Evolutionary conservation across 2,888 invertebrate species (phyloP).

Genomic region (Calameuta pallipes): DNA sequence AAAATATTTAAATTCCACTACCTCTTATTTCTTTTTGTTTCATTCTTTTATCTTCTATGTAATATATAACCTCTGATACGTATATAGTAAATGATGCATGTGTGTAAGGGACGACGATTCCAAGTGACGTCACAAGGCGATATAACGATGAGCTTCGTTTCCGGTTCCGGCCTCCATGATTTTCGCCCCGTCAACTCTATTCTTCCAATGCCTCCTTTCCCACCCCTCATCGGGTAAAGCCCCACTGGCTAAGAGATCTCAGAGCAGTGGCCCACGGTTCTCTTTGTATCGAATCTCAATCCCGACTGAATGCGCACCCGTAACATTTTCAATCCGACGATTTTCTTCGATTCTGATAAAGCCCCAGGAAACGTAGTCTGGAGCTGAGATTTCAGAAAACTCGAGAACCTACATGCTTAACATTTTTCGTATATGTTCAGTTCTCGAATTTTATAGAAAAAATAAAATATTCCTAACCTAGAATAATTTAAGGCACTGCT

Average conservation of each 20-base stretch:
- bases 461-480: background rate
- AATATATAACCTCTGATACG: background rate
- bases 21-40: background rate
- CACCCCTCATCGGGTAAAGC: background rate
- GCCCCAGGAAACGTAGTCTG: background rate
- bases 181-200: conserved; percentile 57
- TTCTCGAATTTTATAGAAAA: background rate
- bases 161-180: conserved; percentile 55
- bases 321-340: conserved; percentile 4
- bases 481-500: background rate
- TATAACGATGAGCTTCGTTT: conserved; percentile 56
- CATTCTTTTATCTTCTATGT: background rate
- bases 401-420: background rate
- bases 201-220: conserved; percentile 35
- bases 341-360: conserved; percentile 6
- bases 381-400: background rate
- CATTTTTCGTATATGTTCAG: background rate
- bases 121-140: conserved; percentile 37
- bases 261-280: conserved; percentile 6
- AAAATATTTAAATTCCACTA: background rate
- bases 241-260: background rate
- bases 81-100: background rate
- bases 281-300: conserved; percentile 10
- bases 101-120: conserved; percentile 5
- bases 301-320: conserved; percentile 8